phyloP scores from a whole-genome alignment of 2,888 invertebrate genomes.

The Formica aserva region DNA sequence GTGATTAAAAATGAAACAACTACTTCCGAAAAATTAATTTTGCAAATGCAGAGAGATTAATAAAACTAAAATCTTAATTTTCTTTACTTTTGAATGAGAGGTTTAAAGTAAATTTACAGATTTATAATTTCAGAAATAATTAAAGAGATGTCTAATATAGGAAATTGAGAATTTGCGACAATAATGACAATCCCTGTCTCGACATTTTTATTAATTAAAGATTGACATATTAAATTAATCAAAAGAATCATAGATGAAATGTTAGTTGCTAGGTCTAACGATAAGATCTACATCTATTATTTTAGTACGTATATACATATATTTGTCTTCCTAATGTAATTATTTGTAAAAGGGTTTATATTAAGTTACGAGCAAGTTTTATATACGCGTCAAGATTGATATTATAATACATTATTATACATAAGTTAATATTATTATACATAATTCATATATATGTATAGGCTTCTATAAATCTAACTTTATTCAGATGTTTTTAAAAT shows the following conservation, averaged over 20 bases:
- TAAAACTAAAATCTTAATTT: neutral
- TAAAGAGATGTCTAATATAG: neutral
- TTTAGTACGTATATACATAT: neutral
- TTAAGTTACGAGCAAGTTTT: neutral
- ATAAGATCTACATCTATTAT: neutral
- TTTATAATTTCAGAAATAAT: slow-evolving; percentile 15
- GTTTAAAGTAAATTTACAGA: neutral
- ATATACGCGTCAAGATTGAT: slow-evolving; percentile 16
- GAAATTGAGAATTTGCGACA: neutral
- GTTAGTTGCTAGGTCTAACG: neutral
- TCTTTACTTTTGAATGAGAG: neutral
- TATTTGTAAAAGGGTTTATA: neutral
- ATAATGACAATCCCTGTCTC: neutral
- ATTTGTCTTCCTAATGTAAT: slow-evolving; percentile 4
- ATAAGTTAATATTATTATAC: neutral
- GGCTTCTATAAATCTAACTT: slow-evolving; percentile 1
- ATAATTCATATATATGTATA: slow-evolving; percentile 8
- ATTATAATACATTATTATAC: slow-evolving; percentile 10
- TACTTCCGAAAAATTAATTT: neutral
- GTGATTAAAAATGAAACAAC: neutral
- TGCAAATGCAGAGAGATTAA: neutral
- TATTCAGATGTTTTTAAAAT: neutral
- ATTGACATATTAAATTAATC: neutral
- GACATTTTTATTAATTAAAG: neutral
- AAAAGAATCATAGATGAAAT: neutral